These are phyloP conservation scores for Cephus pulcher DNA, from an alignment of 2,888 invertebrate genomes.

Conservation along the genomic window DNA sequence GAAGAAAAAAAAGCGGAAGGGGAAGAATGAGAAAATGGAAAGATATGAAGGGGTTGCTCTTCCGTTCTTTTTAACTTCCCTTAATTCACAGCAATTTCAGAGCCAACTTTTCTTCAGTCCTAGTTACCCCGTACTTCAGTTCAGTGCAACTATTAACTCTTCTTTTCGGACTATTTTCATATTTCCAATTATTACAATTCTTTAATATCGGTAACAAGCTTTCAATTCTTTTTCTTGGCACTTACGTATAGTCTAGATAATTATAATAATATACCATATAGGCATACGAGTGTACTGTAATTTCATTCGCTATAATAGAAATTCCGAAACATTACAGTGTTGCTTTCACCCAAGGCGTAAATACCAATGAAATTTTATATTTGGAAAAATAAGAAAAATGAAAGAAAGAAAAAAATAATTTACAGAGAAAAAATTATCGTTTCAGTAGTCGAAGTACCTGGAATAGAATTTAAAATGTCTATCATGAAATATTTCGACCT, in stretches of 20 bases:
- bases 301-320: not conserved
- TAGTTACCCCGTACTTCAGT: not conserved
- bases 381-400: not conserved
- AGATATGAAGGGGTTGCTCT: not conserved
- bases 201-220: not conserved
- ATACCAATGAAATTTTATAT: not conserved
- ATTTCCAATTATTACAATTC: not conserved
- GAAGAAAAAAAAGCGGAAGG: not conserved
- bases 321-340: not conserved
- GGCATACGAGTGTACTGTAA: not conserved
- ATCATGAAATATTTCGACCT: not conserved
- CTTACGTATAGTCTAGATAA: not conserved
- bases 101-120: not conserved
- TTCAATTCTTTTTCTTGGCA: not conserved
- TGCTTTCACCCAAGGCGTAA: not conserved
- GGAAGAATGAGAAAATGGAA: constrained; percentile 7
- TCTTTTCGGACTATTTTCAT: not conserved
- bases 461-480: not conserved
- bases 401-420: not conserved
- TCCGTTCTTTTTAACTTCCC: not conserved
- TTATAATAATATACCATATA: too few species aligned
- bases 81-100: not conserved
- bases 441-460: not conserved
- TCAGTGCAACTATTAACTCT: not conserved
- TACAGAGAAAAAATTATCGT: not conserved